Percentiles rank a stretch among this genome's conserved stretches.
These are phyloP conservation scores for Liopterus haemorrhoidalis DNA, from an alignment of 2,888 invertebrate genomes.

Conservation along the genomic window DNA sequence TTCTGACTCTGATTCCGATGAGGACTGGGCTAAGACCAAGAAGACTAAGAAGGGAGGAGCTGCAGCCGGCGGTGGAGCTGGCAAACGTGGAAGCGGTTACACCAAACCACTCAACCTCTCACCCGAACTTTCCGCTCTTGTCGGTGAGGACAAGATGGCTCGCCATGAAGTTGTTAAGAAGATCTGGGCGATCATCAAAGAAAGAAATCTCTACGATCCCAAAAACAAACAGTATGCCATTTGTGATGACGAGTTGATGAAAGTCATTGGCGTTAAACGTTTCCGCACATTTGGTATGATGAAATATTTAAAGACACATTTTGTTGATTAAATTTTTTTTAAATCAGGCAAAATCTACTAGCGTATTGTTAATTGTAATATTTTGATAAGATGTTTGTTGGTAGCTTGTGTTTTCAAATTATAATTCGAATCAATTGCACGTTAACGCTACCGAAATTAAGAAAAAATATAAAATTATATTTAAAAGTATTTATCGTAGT, in stretches of 20 bases:
- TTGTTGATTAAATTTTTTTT: slow-evolving; percentile 52
- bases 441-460: background rate
- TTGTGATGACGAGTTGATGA: slow-evolving; percentile 83
- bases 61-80: slow-evolving; percentile 27
- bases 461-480: slow-evolving; percentile 9
- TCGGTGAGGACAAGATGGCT: slow-evolving; percentile 78
- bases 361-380: slow-evolving; percentile 12
- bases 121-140: slow-evolving; percentile 74
- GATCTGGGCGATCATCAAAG: slow-evolving; percentile 85
- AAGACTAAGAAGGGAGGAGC: slow-evolving; percentile 45
- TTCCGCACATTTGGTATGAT: slow-evolving; percentile 96
- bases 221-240: slow-evolving; percentile 93
- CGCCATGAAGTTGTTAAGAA: slow-evolving; percentile 87
- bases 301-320: slow-evolving; percentile 91
- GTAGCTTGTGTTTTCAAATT: background rate
- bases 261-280: slow-evolving; percentile 85
- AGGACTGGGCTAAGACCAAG: slow-evolving; percentile 61
- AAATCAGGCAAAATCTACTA: slow-evolving; percentile 13
- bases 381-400: background rate
- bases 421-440: background rate
- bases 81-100: slow-evolving; percentile 68
- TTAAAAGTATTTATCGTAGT: slow-evolving; percentile 12
- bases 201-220: slow-evolving; percentile 83
- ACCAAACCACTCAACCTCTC: slow-evolving; percentile 79
- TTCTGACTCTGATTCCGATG: slow-evolving; percentile 62